Percentiles rank a stretch among this genome's conserved stretches.
phyloP scores from a whole-genome alignment of 2,888 invertebrate species.

The Acleris cristana region DNA sequence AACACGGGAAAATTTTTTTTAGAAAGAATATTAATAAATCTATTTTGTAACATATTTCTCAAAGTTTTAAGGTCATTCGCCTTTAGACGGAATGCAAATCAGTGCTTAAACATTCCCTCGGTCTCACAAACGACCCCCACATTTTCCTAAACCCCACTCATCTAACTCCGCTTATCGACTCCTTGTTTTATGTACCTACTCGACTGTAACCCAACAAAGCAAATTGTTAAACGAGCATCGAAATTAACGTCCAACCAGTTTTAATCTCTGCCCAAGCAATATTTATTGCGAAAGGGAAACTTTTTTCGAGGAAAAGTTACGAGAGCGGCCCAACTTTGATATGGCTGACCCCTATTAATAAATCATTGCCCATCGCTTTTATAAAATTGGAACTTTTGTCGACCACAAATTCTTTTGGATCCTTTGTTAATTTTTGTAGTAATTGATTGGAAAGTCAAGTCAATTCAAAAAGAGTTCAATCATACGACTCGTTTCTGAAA shows the following conservation, averaged over 20 bases:
- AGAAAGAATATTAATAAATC: no score
- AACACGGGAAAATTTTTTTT: no score
- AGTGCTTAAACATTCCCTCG: not conserved
- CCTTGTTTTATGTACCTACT: constrained; percentile 14
- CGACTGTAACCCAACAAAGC: constrained; percentile 13
- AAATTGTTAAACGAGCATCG: constrained; percentile 27
- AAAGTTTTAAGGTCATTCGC: no score
- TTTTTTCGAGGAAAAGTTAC: constrained; percentile 27
- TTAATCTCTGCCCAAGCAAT: constrained; percentile 29
- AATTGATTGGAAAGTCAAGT: not conserved
- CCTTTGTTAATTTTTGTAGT: constrained; percentile 9
- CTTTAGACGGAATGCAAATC: not conserved
- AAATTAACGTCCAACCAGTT: constrained; percentile 24
- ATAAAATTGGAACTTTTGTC: constrained; percentile 42
- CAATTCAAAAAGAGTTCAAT: not conserved
- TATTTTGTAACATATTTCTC: no score
- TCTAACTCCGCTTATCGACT: constrained; percentile 4
- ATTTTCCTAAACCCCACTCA: not conserved
- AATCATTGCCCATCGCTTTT: constrained; percentile 42
- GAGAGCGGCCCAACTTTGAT: constrained; percentile 21
- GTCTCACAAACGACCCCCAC: not conserved
- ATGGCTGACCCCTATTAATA: constrained; percentile 36
- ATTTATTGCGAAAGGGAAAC: constrained; percentile 27
- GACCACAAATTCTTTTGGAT: constrained; percentile 37
- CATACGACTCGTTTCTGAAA: not conserved